Conservation (phyloP, 2,797 vertebrate species). For the Valencia hispanica region DNA sequence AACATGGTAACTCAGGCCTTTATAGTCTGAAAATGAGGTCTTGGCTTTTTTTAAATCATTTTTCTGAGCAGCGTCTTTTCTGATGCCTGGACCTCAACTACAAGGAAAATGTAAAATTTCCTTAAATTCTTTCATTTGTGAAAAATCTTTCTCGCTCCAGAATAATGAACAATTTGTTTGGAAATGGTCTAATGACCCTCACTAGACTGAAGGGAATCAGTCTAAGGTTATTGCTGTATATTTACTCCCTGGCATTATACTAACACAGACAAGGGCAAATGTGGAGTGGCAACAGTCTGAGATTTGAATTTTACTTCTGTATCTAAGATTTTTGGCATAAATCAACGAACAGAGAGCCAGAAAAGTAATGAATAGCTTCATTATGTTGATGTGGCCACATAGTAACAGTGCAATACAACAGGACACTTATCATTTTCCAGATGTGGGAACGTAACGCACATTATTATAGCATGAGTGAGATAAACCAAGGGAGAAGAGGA, state of each 20-base stretch:
- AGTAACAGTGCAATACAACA: conserved; percentile 40
- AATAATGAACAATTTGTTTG: background rate
- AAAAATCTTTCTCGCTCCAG: background rate
- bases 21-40: background rate
- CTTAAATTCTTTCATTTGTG: no score
- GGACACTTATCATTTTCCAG: conserved; percentile 60
- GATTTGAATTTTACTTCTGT: background rate
- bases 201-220: background rate
- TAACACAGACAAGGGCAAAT: background rate
- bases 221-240: background rate
- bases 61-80: background rate
- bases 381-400: conserved; percentile 51
- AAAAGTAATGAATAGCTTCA: conserved; percentile 59
- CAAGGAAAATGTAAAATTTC: no score
- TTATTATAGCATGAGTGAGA: conserved; percentile 49
- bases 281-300: background rate
- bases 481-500: conserved; percentile 22
- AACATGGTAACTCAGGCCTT: no score
- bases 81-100: no score
- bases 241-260: background rate
- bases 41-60: background rate
- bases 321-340: background rate
- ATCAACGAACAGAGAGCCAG: conserved; percentile 39
- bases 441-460: conserved; percentile 47
- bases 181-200: background rate